Percentiles rank a stretch among this genome's conserved stretches.
These are phyloP conservation scores for Ochotona curzoniae DNA, from an alignment of 2,113 vertebrate genomes.

Conservation along the genomic window DNA sequence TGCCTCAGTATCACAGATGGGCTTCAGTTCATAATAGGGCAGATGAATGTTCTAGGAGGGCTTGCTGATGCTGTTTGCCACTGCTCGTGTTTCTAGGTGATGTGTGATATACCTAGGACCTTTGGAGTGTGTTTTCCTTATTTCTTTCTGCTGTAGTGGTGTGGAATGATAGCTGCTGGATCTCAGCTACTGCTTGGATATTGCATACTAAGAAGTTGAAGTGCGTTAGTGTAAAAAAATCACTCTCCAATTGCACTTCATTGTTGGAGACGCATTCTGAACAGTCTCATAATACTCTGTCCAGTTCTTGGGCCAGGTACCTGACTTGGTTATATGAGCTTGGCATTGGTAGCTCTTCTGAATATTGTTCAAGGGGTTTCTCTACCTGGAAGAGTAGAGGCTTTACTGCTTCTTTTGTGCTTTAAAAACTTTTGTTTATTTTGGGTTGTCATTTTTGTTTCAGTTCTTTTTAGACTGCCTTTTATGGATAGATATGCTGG, in stretches of 20 bases:
- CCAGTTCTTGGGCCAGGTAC: constrained; percentile 16
- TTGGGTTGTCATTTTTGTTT: constrained; percentile 36
- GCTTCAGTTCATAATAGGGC: constrained; percentile 4
- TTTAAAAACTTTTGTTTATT: constrained; percentile 29
- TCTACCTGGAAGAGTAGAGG: not conserved
- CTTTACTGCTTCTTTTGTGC: not conserved
- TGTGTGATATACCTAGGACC: not conserved
- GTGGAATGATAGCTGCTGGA: constrained; percentile 5
- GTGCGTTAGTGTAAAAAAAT: constrained; percentile 38
- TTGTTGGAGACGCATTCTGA: constrained; percentile 16
- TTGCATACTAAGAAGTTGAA: not conserved
- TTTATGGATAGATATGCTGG: not conserved
- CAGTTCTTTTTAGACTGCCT: not conserved
- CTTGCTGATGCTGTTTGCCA: not conserved
- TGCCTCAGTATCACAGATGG: not conserved
- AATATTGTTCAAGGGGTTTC: not conserved
- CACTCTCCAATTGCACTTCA: not conserved
- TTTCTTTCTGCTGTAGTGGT: constrained; percentile 29
- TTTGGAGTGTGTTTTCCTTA: constrained; percentile 1
- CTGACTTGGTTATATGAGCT: constrained; percentile 36
- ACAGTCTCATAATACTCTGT: not conserved
- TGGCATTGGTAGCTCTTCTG: not conserved
- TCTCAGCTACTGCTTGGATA: not conserved
- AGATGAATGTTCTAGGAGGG: constrained; percentile 32
- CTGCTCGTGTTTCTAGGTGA: constrained; percentile 5